Conservation (phyloP, 2,888 invertebrate genomes). For the Acanthococcus lagerstroemiae region DNA sequence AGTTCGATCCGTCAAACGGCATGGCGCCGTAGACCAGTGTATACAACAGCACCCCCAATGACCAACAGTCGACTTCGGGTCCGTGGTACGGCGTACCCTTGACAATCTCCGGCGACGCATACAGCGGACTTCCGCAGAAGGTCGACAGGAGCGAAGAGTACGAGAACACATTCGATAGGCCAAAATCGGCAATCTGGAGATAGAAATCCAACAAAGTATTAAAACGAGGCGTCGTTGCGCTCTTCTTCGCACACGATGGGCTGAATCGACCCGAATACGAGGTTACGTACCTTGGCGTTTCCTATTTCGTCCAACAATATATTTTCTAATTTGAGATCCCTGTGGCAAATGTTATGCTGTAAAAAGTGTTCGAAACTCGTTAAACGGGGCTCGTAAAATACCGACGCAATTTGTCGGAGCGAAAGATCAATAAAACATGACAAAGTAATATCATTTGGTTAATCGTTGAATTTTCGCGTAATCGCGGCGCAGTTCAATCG, state of each 20-base stretch:
- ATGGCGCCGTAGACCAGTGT: constrained; percentile 98
- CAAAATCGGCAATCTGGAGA: constrained; percentile 91
- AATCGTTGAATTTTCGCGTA: too few species aligned
- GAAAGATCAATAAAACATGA: neutral
- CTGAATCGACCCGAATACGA: too few species aligned
- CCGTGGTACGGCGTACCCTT: constrained; percentile 94
- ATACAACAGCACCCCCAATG: constrained; percentile 90
- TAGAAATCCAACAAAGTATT: neutral
- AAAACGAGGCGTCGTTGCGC: too few species aligned
- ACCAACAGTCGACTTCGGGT: constrained; percentile 70
- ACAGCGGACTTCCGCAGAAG: constrained; percentile 92
- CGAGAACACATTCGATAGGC: constrained; percentile 92
- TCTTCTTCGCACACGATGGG: too few species aligned
- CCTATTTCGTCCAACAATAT: constrained; percentile 85
- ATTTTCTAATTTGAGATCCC: constrained; percentile 91
- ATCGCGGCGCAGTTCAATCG: too few species aligned
- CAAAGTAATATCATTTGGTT: too few species aligned
- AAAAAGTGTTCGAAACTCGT: too few species aligned
- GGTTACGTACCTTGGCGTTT: constrained; percentile 76
- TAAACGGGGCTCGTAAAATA: neutral
- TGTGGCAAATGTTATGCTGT: constrained; percentile 86
- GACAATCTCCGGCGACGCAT: constrained; percentile 95
- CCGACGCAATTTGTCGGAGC: neutral
- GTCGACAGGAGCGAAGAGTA: constrained; percentile 75
- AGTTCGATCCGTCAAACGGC: constrained; percentile 98